Evolutionary conservation across 2,113 vertebrate genomes (phyloP), one percentile per base, ranked within the genome.

Genomic region (Hippocampus abdominalis): DNA sequence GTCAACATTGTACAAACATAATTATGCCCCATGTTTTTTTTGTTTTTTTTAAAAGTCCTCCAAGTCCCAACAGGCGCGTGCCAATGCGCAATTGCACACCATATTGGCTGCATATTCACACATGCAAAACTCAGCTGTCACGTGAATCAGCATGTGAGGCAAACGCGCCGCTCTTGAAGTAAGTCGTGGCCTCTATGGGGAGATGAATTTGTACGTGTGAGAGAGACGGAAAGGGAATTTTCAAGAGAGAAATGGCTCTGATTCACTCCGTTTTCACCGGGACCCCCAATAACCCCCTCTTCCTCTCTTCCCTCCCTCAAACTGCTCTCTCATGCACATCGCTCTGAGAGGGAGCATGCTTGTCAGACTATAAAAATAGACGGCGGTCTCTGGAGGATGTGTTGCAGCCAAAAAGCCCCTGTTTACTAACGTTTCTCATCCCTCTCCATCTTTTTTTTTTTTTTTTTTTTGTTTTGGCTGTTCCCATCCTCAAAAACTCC

Each of bases 151-250:
- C 84, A 84, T 86, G 86, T 85, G 88, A 86, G 0, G 40, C 76
- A 80, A 89, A 89, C 82, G 76, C 68, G 79, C 66, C 46, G 71
- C 82, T 81, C 71, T 80, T 84, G 69, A 84, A 86, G 83, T 86
- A 80, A 56, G 80, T 82, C 88, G 82, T 74, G 83, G 67, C 71
- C 66, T 85, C 83, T 74, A 23, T 53, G 27, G 78, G 83, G 81
- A 86, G 74, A 74, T 72, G 79, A 71, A 71, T 73, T 60, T 74
- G 73, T 42, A 25, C 56, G 11, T 77, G 68, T 51, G 42, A 32
- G 60, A 36, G 32, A 6, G 32, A 6, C 32, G 32, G 32, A 21
- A 39, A 42, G 54, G 72, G 61, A 65, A 76, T 63, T 56, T 40
- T 64, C 42, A 64, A 68, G 71, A 70, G 54, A 21, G 75, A 77